These are phyloP conservation scores for Verasper variegatus DNA, from an alignment of 2,113 vertebrate genomes.

Conservation along the genomic window DNA sequence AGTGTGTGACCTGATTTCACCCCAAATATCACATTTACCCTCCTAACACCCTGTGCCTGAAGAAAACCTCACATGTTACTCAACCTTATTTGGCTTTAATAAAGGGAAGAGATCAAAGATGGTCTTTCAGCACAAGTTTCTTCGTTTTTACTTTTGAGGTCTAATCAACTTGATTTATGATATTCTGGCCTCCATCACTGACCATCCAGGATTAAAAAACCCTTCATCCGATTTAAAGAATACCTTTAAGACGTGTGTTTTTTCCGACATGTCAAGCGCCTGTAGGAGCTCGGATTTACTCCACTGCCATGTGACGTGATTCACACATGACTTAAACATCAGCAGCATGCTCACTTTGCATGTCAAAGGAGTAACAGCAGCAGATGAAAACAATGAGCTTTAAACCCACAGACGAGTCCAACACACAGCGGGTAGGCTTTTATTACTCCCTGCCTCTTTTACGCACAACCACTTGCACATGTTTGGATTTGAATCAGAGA, in stretches of 20 bases:
- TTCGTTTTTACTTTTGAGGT: background rate
- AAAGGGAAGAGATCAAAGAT: background rate
- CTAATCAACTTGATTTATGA: background rate
- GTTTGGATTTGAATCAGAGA: conserved; percentile 53
- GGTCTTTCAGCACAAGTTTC: background rate
- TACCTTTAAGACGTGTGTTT: conserved; percentile 10
- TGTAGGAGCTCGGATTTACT: conserved; percentile 3
- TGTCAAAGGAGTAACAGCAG: background rate
- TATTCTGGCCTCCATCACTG: background rate
- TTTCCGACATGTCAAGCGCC: background rate
- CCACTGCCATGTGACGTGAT: background rate
- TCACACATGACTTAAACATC: conserved; percentile 28
- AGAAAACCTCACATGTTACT: background rate
- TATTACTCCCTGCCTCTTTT: background rate
- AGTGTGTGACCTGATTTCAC: conserved; percentile 40
- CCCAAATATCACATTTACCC: conserved; percentile 20
- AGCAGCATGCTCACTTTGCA: conserved; percentile 9
- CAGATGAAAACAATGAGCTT: conserved; percentile 17
- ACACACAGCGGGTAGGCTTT: background rate
- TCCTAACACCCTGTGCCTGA: background rate
- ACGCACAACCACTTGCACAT: conserved; percentile 19
- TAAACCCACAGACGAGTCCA: conserved; percentile 35
- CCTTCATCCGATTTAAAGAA: conserved; percentile 11
- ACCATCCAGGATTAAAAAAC: conserved; percentile 14
- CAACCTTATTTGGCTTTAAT: background rate